Conservation (phyloP, 1,140 invertebrate species). For the Gonatopus flavifemur region DNA sequence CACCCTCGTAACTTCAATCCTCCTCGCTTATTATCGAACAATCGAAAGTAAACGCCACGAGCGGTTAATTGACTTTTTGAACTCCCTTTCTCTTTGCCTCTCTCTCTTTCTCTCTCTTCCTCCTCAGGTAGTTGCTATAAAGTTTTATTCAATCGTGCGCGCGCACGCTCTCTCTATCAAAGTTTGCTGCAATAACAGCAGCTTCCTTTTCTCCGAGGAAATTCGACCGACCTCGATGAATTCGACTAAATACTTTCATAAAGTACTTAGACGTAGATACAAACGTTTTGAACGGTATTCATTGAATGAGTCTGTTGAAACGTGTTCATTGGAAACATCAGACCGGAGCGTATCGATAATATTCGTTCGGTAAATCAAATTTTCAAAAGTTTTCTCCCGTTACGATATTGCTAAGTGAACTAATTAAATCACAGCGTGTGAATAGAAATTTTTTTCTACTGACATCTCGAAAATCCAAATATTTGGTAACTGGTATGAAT, state of each 20-base stretch:
- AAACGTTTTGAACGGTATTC: no score
- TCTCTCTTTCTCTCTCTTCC: neutral
- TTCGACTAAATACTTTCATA: conserved; percentile 13
- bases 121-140: conserved; percentile 4
- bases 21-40: conserved; percentile 23
- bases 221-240: neutral
- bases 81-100: neutral
- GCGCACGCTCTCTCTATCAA: no score
- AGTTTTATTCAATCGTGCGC: conserved; percentile 17
- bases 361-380: no score
- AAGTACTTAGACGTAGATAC: conserved; percentile 19
- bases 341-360: no score
- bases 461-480: no score
- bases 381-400: no score
- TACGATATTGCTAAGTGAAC: no score
- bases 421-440: no score
- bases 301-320: no score
- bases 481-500: no score
- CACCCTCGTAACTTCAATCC: conserved; percentile 25
- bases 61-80: conserved; percentile 33
- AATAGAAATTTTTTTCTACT: no score
- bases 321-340: no score
- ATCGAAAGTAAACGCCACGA: conserved; percentile 22
- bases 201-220: conserved; percentile 10
- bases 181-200: conserved; percentile 17